Evolutionary conservation across 2,797 vertebrate species (phyloP), one percentile per base, ranked within the genome.

Genomic region (Lagocephalus sceleratus): DNA sequence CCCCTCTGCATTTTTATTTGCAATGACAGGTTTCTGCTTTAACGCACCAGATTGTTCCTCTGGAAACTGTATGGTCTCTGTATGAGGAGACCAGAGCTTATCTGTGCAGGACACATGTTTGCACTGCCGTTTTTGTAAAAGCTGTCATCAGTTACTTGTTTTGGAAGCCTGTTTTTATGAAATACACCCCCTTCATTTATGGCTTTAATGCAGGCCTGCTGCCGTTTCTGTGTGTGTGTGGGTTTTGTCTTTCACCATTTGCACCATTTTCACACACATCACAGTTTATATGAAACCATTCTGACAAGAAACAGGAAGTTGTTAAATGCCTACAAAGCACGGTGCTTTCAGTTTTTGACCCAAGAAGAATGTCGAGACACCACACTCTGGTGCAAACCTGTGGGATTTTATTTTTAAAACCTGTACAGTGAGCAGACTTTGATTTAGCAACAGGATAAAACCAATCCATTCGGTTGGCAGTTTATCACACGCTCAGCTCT

Each of bases 11-110:
- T 35, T 35, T 35, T 35, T 35, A 35, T 35, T 35, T 10, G 10
- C 10, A 1, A 12, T 12, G 14, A 12, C 32, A 35, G 12, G 32
- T 14, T 14, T 35, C 32, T 35, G 26, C 60, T 41, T 14, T 51
- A 73, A 49, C 51, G 35, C 26, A 38, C 43, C n/a, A 21, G 41
- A 69, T 55, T 54, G 65, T 82, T 85, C 57, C 69, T 61, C 62
- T 74, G 62, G 75, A 76, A 79, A 81, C 72, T 16, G 22, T 48
- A 25, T 58, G 59, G 60, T 69, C 57, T 49, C 14, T 3, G 1
- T 68, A 54, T 60, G 43, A 32, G 44, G 46, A 60, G 49, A 54
- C 17, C n/a, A 20, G 41, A 48, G 56, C 57, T 67, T 55, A 60
- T 73, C 62, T 71, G 17, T 58, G 26, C 29, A 20, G 51, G 35